Conservation (phyloP, 2,797 vertebrate genomes). For the Sebastes goodei region DNA sequence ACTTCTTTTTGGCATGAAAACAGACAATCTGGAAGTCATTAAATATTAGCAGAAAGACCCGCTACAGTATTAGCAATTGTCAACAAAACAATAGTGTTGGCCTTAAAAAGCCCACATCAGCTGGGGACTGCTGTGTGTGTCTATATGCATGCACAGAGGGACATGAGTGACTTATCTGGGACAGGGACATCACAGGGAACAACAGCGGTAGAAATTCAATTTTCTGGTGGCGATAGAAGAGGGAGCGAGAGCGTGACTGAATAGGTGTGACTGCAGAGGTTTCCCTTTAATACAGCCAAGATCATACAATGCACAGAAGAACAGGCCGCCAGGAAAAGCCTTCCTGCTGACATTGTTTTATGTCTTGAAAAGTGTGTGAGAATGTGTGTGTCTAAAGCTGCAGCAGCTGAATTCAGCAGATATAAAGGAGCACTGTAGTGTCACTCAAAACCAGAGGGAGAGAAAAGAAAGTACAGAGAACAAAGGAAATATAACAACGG, state of each 20-base stretch:
- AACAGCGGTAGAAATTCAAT: constrained; percentile 72
- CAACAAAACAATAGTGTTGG: constrained; percentile 38
- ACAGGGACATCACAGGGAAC: constrained; percentile 75
- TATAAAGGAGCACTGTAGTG: constrained; percentile 63
- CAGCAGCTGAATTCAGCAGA: constrained; percentile 77
- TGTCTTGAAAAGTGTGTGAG: constrained; percentile 51
- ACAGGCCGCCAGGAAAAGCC: constrained; percentile 52
- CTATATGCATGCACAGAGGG: constrained; percentile 42
- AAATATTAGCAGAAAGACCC: constrained; percentile 13
- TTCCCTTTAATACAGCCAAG: constrained; percentile 68
- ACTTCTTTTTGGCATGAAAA: constrained; percentile 3
- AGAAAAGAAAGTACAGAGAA: constrained; percentile 25
- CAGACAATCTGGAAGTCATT: constrained; percentile 15
- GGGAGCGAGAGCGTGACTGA: constrained; percentile 62
- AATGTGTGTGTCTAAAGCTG: constrained; percentile 38
- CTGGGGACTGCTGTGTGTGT: constrained; percentile 10
- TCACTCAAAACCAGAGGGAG: constrained; percentile 66
- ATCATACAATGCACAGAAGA: constrained; percentile 68
- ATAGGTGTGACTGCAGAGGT: constrained; percentile 75
- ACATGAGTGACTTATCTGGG: constrained; percentile 80
- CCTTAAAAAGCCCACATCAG: constrained; percentile 14
- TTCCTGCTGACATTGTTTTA: constrained; percentile 77
- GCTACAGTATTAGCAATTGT: constrained; percentile 30
- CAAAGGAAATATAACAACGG: constrained; percentile 51
- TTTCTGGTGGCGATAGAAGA: constrained; percentile 67